Evolutionary conservation across 1,140 invertebrate species (phyloP).

Genomic region (Drosophila mauritiana): DNA sequence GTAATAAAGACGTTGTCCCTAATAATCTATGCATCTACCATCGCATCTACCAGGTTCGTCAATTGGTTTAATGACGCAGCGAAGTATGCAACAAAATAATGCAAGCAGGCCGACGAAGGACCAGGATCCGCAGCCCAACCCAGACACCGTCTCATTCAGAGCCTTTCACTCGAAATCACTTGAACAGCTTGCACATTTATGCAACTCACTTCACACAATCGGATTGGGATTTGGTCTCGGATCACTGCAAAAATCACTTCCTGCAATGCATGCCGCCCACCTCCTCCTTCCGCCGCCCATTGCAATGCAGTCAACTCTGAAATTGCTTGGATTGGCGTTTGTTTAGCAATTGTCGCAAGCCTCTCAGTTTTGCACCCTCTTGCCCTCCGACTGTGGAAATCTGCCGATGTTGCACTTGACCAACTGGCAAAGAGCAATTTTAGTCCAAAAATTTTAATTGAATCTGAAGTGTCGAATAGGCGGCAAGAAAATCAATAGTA

Average conservation of each 20-base stretch:
- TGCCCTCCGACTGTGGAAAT: constrained; percentile 5
- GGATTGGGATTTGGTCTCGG: constrained; percentile 45
- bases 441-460: constrained; percentile 60
- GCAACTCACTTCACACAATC: constrained; percentile 66
- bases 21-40: not conserved
- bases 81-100: constrained; percentile 60
- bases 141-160: constrained; percentile 43
- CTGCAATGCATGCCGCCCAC: constrained; percentile 25
- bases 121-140: constrained; percentile 4
- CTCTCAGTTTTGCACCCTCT: constrained; percentile 1
- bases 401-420: constrained; percentile 60
- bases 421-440: constrained; percentile 40
- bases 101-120: constrained; percentile 14
- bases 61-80: constrained; percentile 70
- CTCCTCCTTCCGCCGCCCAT: constrained; percentile 16
- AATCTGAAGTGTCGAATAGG: constrained; percentile 62
- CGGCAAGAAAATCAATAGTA: constrained; percentile 35
- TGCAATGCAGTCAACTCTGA: constrained; percentile 62
- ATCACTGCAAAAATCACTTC: constrained; percentile 71
- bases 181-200: constrained; percentile 72
- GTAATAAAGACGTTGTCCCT: constrained; percentile 36
- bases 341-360: constrained; percentile 57
- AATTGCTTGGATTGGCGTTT: constrained; percentile 68
- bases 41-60: constrained; percentile 17
- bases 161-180: constrained; percentile 63